Evolutionary conservation across 2,113 vertebrate species (phyloP).

Genomic region (Oreocharis arfaki): DNA sequence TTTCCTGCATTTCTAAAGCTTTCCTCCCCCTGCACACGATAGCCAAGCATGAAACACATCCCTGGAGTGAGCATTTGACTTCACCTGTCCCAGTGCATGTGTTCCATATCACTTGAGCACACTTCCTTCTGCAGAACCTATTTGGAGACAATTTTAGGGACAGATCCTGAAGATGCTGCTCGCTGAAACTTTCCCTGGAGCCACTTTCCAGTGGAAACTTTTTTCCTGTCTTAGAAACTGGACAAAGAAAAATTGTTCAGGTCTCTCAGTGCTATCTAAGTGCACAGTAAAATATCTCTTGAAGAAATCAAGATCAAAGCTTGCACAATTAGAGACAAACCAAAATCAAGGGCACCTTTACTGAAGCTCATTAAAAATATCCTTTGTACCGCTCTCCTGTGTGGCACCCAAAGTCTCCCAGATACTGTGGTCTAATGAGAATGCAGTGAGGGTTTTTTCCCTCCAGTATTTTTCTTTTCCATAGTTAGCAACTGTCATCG

Average conservation of each 20-base stretch:
- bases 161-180: not conserved
- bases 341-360: conserved; percentile 49
- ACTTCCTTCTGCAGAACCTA: not conserved
- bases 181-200: not conserved
- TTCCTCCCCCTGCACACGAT: not conserved
- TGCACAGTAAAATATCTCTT: not conserved
- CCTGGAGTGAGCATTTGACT: not conserved
- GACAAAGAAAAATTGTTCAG: not conserved
- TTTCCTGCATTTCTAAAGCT: not conserved
- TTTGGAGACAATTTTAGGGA: not conserved
- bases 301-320: conserved; percentile 45
- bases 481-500: conserved; percentile 35
- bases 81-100: not conserved
- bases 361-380: conserved; percentile 45
- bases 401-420: conserved; percentile 7
- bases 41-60: not conserved
- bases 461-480: conserved; percentile 28
- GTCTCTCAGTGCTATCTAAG: not conserved
- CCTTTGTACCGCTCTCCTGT: not conserved
- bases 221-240: not conserved
- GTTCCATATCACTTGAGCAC: not conserved
- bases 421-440: conserved; percentile 33
- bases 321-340: not conserved
- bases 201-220: not conserved
- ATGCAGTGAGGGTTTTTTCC: not conserved